These are phyloP conservation scores for Danaus plexippus DNA, from an alignment of 1,140 invertebrate species.

Conservation along the genomic window DNA sequence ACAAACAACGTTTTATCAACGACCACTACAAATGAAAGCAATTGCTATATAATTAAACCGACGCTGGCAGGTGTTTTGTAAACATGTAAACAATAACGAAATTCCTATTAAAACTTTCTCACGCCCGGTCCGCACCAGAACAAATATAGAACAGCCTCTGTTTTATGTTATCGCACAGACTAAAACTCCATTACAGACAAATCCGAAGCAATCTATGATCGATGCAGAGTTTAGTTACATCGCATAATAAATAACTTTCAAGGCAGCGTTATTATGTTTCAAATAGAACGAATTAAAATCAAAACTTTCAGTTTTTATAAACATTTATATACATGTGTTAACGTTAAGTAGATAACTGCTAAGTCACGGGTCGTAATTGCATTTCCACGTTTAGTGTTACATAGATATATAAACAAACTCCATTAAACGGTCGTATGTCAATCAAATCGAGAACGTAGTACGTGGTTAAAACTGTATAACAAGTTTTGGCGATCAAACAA, in stretches of 20 bases:
- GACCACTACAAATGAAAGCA: constrained; percentile 10
- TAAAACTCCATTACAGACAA: constrained; percentile 24
- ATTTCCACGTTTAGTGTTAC: too few relatives aligned
- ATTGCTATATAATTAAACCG: constrained; percentile 20
- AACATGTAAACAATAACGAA: constrained; percentile 45
- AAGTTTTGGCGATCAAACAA: constrained; percentile 16
- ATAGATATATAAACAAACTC: too few relatives aligned
- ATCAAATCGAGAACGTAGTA: too few relatives aligned
- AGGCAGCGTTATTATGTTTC: constrained; percentile 1
- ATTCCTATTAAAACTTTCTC: constrained; percentile 58
- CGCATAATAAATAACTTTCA: constrained; percentile 11
- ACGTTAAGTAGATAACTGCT: too few relatives aligned
- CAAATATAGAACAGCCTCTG: constrained; percentile 41
- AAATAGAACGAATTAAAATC: too few relatives aligned
- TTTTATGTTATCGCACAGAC: constrained; percentile 37
- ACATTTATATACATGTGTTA: too few relatives aligned
- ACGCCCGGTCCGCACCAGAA: constrained; percentile 32
- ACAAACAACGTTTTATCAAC: constrained; percentile 2
- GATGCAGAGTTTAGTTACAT: constrained; percentile 3
- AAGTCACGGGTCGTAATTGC: too few relatives aligned
- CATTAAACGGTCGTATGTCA: too few relatives aligned
- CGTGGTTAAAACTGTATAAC: too few relatives aligned
- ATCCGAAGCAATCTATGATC: constrained; percentile 10
- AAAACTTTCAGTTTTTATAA: too few relatives aligned
- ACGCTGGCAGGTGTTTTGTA: constrained; percentile 39